Evolutionary conservation across 2,113 vertebrate genomes (phyloP).

Genomic region (Syrmaticus mikado): DNA sequence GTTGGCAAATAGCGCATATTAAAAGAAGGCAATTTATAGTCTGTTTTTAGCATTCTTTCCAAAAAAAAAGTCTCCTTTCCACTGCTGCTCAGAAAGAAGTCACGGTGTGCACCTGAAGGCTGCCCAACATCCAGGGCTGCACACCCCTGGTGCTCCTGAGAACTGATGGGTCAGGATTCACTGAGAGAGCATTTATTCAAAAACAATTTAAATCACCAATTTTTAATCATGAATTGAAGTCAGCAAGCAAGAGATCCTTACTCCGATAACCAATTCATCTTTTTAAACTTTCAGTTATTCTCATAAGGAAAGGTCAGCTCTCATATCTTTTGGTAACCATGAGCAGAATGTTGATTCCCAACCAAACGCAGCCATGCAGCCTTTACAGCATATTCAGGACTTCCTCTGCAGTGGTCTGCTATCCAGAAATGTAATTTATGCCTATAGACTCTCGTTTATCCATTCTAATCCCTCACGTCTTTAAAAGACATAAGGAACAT

Average conservation of each 20-base stretch:
- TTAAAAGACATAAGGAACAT: background rate
- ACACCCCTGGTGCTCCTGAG: background rate
- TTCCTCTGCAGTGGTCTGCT: conserved; percentile 2
- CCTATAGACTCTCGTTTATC: background rate
- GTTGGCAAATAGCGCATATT: conserved; percentile 74
- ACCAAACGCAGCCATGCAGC: background rate
- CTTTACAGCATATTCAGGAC: background rate
- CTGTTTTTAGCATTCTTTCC: conserved; percentile 43
- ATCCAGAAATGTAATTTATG: background rate
- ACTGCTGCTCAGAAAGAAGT: conserved; percentile 14
- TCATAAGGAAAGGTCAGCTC: conserved; percentile 54
- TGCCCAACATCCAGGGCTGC: background rate
- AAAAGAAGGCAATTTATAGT: conserved; percentile 70
- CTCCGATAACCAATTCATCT: conserved; percentile 42
- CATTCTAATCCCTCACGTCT: background rate
- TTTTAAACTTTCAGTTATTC: conserved; percentile 15
- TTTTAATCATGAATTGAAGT: conserved; percentile 39
- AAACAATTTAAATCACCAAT: background rate
- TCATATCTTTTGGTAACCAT: background rate
- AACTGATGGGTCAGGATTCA: rapidly evolving
- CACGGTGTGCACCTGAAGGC: background rate
- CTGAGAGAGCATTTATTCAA: background rate
- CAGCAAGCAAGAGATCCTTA: conserved; percentile 33
- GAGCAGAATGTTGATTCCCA: conserved; percentile 47
- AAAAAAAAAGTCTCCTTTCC: conserved; percentile 1